Evolutionary conservation across 2,797 vertebrate species (phyloP).

Genomic region (Heterohyrax brucei): DNA sequence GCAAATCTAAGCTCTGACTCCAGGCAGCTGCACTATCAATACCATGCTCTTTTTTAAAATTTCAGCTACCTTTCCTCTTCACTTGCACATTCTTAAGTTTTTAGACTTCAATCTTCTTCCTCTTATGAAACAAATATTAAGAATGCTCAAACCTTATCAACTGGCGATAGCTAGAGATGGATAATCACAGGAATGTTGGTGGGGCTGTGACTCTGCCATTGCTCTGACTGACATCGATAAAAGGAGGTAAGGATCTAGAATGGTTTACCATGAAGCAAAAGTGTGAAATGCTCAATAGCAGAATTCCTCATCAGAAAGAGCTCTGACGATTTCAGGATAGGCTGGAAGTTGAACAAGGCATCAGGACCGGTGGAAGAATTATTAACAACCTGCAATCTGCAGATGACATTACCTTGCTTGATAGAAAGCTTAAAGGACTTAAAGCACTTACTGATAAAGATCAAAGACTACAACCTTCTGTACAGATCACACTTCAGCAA

Average conservation of each 20-base stretch:
- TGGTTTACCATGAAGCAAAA: neutral
- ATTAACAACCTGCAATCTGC: too few relatives aligned
- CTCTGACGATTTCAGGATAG: neutral
- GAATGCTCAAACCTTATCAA: neutral
- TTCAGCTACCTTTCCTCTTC: neutral
- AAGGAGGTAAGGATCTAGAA: neutral
- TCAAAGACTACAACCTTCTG: too few relatives aligned
- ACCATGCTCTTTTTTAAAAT: neutral
- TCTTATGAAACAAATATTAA: neutral
- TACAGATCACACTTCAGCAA: too few relatives aligned
- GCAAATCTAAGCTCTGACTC: neutral
- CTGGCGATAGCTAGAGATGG: neutral
- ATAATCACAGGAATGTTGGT: neutral
- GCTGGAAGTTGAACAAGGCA: neutral
- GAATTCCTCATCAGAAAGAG: slow-evolving; percentile 33
- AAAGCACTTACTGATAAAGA: too few relatives aligned
- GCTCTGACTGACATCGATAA: neutral
- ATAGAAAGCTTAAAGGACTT: too few relatives aligned
- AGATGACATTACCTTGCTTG: too few relatives aligned
- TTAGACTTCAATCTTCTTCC: neutral
- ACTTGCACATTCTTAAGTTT: neutral
- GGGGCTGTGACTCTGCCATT: neutral
- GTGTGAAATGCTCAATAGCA: neutral
- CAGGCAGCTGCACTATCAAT: neutral
- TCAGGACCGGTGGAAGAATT: too few relatives aligned